Conservation (phyloP, 2,113 vertebrate species). For the Triplophysa dalaica region DNA sequence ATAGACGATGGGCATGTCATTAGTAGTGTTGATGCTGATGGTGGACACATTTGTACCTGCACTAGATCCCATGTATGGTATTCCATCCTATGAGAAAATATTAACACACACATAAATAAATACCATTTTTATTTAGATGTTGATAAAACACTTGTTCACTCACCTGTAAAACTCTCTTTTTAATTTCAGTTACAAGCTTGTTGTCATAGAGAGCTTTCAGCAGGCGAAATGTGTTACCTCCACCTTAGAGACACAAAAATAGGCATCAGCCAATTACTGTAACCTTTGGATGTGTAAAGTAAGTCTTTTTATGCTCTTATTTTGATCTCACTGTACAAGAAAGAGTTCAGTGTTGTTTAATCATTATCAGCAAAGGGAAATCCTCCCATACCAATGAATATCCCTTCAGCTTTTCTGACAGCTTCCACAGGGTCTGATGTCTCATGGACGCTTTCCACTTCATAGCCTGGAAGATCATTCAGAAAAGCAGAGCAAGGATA, state of each 20-base stretch:
- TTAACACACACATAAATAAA: not conserved
- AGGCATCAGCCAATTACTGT: not conserved
- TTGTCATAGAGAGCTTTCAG: conserved; percentile 86
- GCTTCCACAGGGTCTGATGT: conserved; percentile 78
- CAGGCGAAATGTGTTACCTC: conserved; percentile 89
- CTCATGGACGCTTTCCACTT: conserved; percentile 83
- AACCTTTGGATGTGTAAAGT: no score
- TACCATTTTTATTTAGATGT: not conserved
- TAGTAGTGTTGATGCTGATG: conserved; percentile 84
- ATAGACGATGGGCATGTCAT: conserved; percentile 88
- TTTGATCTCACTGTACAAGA: not conserved
- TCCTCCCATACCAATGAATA: conserved; percentile 80
- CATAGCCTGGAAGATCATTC: conserved; percentile 73
- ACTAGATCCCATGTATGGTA: conserved; percentile 86
- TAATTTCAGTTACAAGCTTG: conserved; percentile 78
- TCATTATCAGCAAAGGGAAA: not conserved
- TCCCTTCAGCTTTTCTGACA: conserved; percentile 78
- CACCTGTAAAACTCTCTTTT: conserved; percentile 82
- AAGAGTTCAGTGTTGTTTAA: not conserved
- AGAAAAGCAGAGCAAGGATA: not conserved
- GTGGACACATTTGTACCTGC: conserved; percentile 84
- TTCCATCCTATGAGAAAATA: conserved; percentile 71
- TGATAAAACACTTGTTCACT: not conserved
- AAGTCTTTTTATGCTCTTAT: no score
- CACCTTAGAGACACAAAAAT: conserved; percentile 68